Evolutionary conservation across 92 coral and sea anemone genomes (phyloP), one percentile per base, ranked within the genome.

Genomic region (Pocillopora grandis): DNA sequence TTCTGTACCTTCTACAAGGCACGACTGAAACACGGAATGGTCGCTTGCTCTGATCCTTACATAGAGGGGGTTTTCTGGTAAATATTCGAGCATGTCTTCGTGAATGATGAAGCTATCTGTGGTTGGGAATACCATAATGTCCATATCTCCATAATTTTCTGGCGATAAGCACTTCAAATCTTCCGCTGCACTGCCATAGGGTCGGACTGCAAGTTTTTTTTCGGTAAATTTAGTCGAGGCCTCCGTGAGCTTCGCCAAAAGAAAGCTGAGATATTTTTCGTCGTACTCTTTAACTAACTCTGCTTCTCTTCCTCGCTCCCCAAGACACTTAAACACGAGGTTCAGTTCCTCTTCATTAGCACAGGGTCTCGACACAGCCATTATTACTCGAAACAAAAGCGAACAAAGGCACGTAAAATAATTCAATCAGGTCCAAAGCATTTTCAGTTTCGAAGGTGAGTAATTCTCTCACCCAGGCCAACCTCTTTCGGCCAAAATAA

Each of bases 141-240:
- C 95, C 16, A 92, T 66, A 72, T 92, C 95, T 14, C 93, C 93
- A 21, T 87, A 76, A 62, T 92, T 87, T 19, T 87, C 70, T 6
- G 88, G 91, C 6, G 77, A 48, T 58, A 77, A 59, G 59, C 88
- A 87, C 84, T 76, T 90, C 16, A 92, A 80, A 19, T 84, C 84
- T 77, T 92, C 95, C 1, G 71, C 89, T 0, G 95, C 80, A 62
- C 95, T 92, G 21, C 95, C 95, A 70, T 83, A 84, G 21, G 69
- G 86, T 15, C 75, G 36, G 12, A 80, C 42, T 14, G 19, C 63
- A 60, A 85, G 9, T 12, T 8, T 16, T 5, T 79, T 79, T 42
- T 56, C 17, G 23, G 79, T 56, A 0, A 1, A 18, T 11, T 59
- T 55, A 9, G 42, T 18, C n/a, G 73, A 36, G 15, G 1, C 9